Evolutionary conservation across 2,113 vertebrate genomes (phyloP), one percentile per base, ranked within the genome.

Genomic region (Bambusicola thoracicus): DNA sequence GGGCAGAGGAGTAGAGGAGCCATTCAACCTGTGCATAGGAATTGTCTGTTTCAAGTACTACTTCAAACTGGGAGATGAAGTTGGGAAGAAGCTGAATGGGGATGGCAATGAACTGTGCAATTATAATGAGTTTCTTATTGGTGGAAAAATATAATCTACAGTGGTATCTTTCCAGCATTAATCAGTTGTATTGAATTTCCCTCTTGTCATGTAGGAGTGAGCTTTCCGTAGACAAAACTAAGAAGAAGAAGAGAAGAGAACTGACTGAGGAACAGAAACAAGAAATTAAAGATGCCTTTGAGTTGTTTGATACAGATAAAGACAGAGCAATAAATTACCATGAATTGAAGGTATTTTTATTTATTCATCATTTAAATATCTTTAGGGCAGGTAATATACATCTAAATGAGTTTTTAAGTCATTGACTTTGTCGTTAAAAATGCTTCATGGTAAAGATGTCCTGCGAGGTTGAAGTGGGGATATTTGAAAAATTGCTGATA

Each of bases 281-380:
- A 90, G 99, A 99, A 97, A 98, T 99, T 93, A 99, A 99, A 97
- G 99, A 99, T 97, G 99, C 99, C 6, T 99, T 99, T 95, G 99
- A 99, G 62, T 92, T 99, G 58, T 99, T 99, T 83, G 99, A 99
- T 95, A 99, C 99, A 3, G 99, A 99, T 95, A 99, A 99, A 97
- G 99, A 99, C 69, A 98, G 97, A 97, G 98, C 98, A 56, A 99
- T 99, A 94, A 99, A 99, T 95, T 99, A 99, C 81, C 99, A 99
- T 49, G 99, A 99, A 89, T 95, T 99, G 78, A 99, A 99, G 98
- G 99, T 99, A 97, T 92, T 68, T 36, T 72, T 63, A 63, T 55
- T 72, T 87, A 53, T 53, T 53, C 27, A 17, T 74, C 1, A 10
- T 83, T 78, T 90, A 58, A 82, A 18, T 22, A 32, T 3, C 56